Evolutionary conservation across 2,888 invertebrate genomes (phyloP).

Genomic region (Plutella xylostella): DNA sequence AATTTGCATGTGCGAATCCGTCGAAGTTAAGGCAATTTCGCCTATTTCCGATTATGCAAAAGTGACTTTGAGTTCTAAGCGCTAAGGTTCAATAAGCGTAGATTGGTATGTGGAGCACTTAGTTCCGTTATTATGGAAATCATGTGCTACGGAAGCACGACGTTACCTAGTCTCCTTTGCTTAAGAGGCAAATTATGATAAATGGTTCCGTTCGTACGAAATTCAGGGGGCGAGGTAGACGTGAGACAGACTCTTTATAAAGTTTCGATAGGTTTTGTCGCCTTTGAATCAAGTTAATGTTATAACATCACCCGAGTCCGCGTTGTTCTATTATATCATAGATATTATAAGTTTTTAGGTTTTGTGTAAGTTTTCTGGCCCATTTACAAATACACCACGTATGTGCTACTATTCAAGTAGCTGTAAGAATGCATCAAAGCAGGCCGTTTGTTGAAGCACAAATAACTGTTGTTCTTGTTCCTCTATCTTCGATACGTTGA

Average conservation of each 20-base stretch:
- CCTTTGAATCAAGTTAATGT: not conserved
- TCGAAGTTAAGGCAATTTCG: slow-evolving; percentile 37
- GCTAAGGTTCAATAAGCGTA: slow-evolving; percentile 33
- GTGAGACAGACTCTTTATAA: slow-evolving; percentile 1
- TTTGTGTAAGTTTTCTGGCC: too few relatives aligned
- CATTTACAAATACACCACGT: too few relatives aligned
- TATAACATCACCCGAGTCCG: too few relatives aligned
- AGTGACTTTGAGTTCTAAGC: slow-evolving; percentile 24
- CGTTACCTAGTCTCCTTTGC: slow-evolving; percentile 53
- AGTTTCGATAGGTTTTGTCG: not conserved
- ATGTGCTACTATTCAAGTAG: too few relatives aligned
- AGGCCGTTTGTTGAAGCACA: too few relatives aligned
- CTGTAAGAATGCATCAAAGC: too few relatives aligned
- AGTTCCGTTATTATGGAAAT: slow-evolving; percentile 62
- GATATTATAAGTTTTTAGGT: too few relatives aligned
- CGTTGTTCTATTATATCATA: too few relatives aligned
- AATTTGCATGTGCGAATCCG: slow-evolving; percentile 50
- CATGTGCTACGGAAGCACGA: slow-evolving; percentile 48
- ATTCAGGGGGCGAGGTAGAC: slow-evolving; percentile 12
- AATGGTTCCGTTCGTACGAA: slow-evolving; percentile 33
- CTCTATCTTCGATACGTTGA: too few relatives aligned
- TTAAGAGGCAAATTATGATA: slow-evolving; percentile 56
- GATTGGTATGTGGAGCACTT: slow-evolving; percentile 27
- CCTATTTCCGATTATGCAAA: slow-evolving; percentile 27
- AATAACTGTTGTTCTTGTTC: too few relatives aligned